A percentile compares a stretch with the other conserved stretches of the same genome.
Conservation (phyloP, 2,113 vertebrate species). For the Chloropsis hardwickii region DNA sequence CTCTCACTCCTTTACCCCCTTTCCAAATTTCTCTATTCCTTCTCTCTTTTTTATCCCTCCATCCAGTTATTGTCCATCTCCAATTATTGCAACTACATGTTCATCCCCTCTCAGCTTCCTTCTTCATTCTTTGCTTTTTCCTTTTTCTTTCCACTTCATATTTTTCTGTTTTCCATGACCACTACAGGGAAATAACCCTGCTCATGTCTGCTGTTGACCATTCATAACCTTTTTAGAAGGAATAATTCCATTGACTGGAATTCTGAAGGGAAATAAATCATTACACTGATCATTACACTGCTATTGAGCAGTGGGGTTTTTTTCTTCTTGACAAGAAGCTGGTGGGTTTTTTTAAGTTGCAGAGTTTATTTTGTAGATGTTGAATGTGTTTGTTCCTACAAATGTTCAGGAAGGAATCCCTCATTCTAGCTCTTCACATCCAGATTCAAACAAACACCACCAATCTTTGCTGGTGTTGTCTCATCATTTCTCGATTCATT, state of each 20-base stretch:
- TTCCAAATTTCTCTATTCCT: neutral
- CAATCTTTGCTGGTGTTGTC: neutral
- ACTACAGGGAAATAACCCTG: neutral
- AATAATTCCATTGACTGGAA: neutral
- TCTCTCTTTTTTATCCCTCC: neutral
- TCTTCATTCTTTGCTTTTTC: neutral
- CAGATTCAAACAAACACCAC: neutral
- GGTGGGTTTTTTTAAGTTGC: neutral
- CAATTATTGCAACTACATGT: accelerated
- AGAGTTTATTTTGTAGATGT: neutral
- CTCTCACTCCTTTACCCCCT: neutral
- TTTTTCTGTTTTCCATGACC: neutral
- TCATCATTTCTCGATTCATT: neutral
- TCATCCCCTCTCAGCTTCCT: neutral
- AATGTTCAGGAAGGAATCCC: neutral
- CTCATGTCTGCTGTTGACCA: neutral
- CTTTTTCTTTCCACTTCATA: neutral
- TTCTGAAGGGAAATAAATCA: neutral
- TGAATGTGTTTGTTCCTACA: neutral
- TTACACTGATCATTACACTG: neutral
- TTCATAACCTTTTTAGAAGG: neutral
- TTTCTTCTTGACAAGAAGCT: neutral
- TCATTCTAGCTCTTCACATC: neutral
- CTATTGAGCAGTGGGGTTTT: accelerated
- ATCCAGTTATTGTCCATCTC: neutral